These are phyloP conservation scores for Tapera naevia DNA, from an alignment of 2,797 vertebrate genomes.

Conservation along the genomic window DNA sequence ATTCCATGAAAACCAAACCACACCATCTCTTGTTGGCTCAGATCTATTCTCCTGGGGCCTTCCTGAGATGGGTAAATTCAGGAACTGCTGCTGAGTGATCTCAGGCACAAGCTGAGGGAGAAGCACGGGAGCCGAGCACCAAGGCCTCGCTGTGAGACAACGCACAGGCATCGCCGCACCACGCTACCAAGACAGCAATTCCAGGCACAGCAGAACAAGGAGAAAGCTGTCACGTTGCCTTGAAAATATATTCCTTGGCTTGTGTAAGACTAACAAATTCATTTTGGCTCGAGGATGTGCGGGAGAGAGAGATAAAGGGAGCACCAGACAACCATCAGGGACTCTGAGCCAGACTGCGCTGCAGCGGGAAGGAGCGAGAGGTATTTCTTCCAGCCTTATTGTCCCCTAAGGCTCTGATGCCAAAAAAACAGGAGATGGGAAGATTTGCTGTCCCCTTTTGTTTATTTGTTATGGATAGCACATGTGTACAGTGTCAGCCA, in stretches of 20 bases:
- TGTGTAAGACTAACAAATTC: neutral
- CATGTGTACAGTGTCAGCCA: neutral
- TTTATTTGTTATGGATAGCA: neutral
- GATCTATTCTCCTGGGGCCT: neutral
- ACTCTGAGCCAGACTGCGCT: neutral
- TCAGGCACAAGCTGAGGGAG: neutral
- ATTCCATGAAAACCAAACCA: neutral
- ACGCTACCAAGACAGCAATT: neutral
- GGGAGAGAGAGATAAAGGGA: neutral
- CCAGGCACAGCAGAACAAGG: neutral
- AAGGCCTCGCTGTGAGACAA: neutral
- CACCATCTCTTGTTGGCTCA: neutral
- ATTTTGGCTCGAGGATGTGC: neutral
- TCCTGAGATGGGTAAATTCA: neutral
- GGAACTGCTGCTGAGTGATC: neutral
- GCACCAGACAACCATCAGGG: neutral
- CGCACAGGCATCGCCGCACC: neutral
- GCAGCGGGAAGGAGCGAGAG: neutral
- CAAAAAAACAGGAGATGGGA: neutral
- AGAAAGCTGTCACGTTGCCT: neutral
- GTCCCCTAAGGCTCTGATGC: neutral
- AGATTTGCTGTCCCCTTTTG: neutral
- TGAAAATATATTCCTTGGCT: neutral
- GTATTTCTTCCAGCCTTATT: conserved; percentile 7
- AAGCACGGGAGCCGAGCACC: neutral